Evolutionary conservation across 2,113 vertebrate species (phyloP), one percentile per base, ranked within the genome.

Genomic region (Anguilla rostrata): DNA sequence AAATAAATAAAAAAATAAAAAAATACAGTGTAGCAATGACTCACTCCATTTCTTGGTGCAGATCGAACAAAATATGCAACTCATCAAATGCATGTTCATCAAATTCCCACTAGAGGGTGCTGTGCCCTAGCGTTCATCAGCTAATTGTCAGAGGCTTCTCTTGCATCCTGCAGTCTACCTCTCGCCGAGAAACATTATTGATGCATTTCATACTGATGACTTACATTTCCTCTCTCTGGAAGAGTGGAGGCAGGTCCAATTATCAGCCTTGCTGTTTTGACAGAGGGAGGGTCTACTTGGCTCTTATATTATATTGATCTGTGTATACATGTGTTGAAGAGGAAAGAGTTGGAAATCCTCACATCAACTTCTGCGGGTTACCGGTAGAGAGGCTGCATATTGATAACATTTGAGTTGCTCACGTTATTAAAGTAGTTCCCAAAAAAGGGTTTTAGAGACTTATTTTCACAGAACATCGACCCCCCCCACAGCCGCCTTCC

Each of bases 21-120:
- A 66, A 22, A 66, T 6, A 2, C 0, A 5, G 3, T 66, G 60
- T 0, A 66, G 60, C 56, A 66, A 66, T 66, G 60, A 66, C 56
- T 60, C 56, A 60, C 14, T 60, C 14, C 15, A 20, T 20, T 60
- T 60, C 56, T 66, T 66, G 60, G 60, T 20, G 3, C 20, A 26
- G 20, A 66, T 26, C 26, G 60, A 66, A 66, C 60, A 66, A 6
- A 66, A 66, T 66, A 3, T 26, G 5, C 22, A 66, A 66, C 56
- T 60, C 3, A 66, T 22, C 5, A 6, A 20, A 20, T 26, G 60
- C 18, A 66, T 1, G 9, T 75, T 75, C n/a, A 34, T 6, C 22
- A 60, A 15, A 40, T 81, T 18, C 78, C 53, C 84, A 81, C 39
- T 80, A 85, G 84, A 81, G 84, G 84, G 84, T 1, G 84, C 78